These are phyloP conservation scores for Timandra comae DNA, from an alignment of 2,888 invertebrate species.

Conservation along the genomic window DNA sequence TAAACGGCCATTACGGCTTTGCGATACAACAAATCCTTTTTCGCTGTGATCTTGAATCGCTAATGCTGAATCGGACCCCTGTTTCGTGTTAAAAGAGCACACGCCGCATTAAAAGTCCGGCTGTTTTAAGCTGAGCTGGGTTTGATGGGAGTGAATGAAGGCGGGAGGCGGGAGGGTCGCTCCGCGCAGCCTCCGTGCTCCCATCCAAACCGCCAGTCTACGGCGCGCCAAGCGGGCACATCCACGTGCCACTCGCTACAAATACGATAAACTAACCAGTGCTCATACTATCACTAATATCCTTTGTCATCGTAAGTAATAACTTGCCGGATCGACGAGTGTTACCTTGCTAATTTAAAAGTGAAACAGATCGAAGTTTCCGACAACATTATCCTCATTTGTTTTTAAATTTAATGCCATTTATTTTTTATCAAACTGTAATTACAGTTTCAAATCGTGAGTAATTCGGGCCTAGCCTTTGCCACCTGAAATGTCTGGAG, in stretches of 20 bases:
- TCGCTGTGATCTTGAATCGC: slow-evolving; percentile 40
- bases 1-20: slow-evolving; percentile 15
- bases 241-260: slow-evolving; percentile 46
- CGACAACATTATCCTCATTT: slow-evolving; percentile 33
- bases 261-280: slow-evolving; percentile 45
- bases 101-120: slow-evolving; percentile 68
- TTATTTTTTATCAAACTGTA: slow-evolving; percentile 42
- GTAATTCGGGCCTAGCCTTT: slow-evolving; percentile 27
- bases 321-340: slow-evolving; percentile 11
- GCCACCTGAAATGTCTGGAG: slow-evolving; percentile 64
- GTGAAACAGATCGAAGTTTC: slow-evolving; percentile 37
- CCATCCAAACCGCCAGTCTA: slow-evolving; percentile 53
- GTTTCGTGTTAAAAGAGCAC: slow-evolving; percentile 59
- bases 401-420: slow-evolving; percentile 32
- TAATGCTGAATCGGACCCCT: slow-evolving; percentile 39
- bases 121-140: slow-evolving; percentile 62
- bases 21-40: slow-evolving; percentile 35
- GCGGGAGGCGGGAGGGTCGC: slow-evolving; percentile 46
- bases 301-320: slow-evolving; percentile 53
- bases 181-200: slow-evolving; percentile 69
- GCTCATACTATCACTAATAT: slow-evolving; percentile 45
- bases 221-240: slow-evolving; percentile 57
- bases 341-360: slow-evolving; percentile 3
- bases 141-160: slow-evolving; percentile 65
- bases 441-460: slow-evolving; percentile 42